Evolutionary conservation across 2,113 vertebrate species (phyloP).

Genomic region (Phyllostomus discolor): DNA sequence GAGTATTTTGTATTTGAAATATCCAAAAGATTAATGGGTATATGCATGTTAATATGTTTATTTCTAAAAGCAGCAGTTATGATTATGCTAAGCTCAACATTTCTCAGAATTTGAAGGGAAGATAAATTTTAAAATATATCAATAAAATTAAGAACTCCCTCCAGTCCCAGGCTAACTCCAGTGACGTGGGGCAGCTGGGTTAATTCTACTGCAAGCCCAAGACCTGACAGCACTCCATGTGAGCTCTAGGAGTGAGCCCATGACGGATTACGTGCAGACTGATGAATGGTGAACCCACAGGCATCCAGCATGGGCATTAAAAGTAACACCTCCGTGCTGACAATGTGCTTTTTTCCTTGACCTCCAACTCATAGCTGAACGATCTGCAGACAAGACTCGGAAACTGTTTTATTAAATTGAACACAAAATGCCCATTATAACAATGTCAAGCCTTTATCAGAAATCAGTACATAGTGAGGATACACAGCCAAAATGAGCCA

Average conservation of each 20-base stretch:
- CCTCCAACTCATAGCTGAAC: constrained; percentile 22
- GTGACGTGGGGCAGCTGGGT: too few relatives aligned
- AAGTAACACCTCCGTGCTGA: background rate
- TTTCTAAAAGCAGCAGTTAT: background rate
- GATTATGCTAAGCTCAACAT: background rate
- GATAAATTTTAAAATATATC: background rate
- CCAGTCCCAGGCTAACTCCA: background rate
- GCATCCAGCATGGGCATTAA: background rate
- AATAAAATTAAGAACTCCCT: background rate
- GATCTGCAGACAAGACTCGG: constrained; percentile 62
- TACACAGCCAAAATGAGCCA: constrained; percentile 66
- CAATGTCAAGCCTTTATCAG: constrained; percentile 70
- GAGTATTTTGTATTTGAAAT: constrained; percentile 9
- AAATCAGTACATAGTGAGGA: constrained; percentile 63
- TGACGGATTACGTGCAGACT: background rate
- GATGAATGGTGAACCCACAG: background rate
- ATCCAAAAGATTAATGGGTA: background rate
- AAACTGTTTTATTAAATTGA: constrained; percentile 74
- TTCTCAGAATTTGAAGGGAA: constrained; percentile 30
- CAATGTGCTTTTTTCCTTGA: background rate
- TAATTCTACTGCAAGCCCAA: background rate
- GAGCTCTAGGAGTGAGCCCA: background rate
- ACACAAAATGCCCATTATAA: constrained; percentile 70
- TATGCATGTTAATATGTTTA: background rate
- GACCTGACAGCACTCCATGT: background rate